Evolutionary conservation across 2,888 invertebrate genomes (phyloP), one percentile per base, ranked within the genome.

Genomic region (Epinotia ramella): DNA sequence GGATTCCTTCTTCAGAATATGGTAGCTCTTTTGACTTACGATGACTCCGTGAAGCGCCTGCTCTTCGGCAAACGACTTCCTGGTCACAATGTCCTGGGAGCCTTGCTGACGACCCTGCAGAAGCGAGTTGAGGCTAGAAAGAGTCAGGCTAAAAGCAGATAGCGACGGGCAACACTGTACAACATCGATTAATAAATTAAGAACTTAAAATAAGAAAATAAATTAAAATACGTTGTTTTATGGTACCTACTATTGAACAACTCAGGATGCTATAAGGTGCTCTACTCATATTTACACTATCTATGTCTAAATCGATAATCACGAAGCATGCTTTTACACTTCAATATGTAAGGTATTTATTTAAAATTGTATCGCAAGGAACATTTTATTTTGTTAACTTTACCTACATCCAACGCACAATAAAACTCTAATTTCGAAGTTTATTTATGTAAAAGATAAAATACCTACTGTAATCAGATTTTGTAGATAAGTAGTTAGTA

Each of bases 11-110:
- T 98, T 64, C 98, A 98, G 91, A 98, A 98, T 86, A 97, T 98
- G 98, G 98, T 98, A n/a, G 97, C 98, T n/a, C 93, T 98, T 40
- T 94, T 98, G 66, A 98, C 98, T 0, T 98, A 98, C 85, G 98
- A 98, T 84, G 98, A 98, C 87, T 98, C 98, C 0, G 98, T 98
- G 0, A 97, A 98, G 86, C 96, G 98, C 78, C 92, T 98, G 73
- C 95, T 98, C 56, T 98, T 98, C 84, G 98, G 98, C 59, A 98
- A 98, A 89, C 97, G 98, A 84, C 94, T 98, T 78, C 98, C 98
- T 69, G 98, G 98, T 82, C 98, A 98, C 86, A 98, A 98, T 85
- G 98, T 98, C 6, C 94, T 98, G 16, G 97, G 97, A 11, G 98
- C 98, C 16, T 93, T 98, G 33, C 93, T 98, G 71, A 94, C 96